Base-by-base conservation (phyloP, 2,797 vertebrate genomes). In the Coregonus ussuriensis region DNA sequence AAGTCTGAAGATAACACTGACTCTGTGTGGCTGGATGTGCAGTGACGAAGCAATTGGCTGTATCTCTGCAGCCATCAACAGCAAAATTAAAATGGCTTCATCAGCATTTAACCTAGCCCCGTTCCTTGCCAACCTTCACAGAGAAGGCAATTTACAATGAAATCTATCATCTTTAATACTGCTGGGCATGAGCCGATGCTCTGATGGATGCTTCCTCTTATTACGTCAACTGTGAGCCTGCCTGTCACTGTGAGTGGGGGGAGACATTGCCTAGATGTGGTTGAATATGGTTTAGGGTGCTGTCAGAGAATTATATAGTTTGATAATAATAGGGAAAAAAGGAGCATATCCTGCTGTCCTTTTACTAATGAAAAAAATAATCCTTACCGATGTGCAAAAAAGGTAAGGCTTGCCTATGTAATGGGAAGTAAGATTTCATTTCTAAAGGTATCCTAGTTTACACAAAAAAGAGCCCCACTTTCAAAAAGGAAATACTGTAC, bases 41-140 rank as follows among this genome's bases (percentile, higher is more conserved):
- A 47, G 59, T 75, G 79, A 31, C 56, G 51, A 66, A 41, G 66
- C 71, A 52, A 37, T 72, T 78, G 71, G 29, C 66, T 25, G n/a
- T 37, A 41, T 11, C 18, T 75, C 53, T 4, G 74, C 79, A 73
- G 56, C 7, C 63, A 18, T 74, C 18, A 47, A 33, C 66, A 63
- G 35, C 53, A 31, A 35, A 63, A 76, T 79, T 67, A 77, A 80
- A 77, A 74, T 33, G 53, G 71, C 71, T 74, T 80, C 18, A 51
- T 69, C 69, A 66, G 63, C 75, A 7, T 77, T 77, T 78, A 73
- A 80, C 81, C 65, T 74, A 5, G 59, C 41, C 67, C 35, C 25
- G 37, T 52, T 59, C 51, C 51, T 21, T 47, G 56, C 68, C 16
- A 67, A 41, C 74, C 65, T 70, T 76, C 71, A 65, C 65, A 65